Evolutionary conservation across 2,113 vertebrate species (phyloP).

Genomic region (Bos taurus): ARS-UCD2.0 NC_037347.1:65087501-65088000

Average conservation of each 20-base stretch:
- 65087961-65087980: neutral
- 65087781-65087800: rapidly evolving
- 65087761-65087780: neutral
- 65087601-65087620: neutral
- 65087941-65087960: neutral
- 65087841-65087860: neutral
- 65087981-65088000: neutral
- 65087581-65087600: neutral
- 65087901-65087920: neutral
- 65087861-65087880: neutral
- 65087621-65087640: rapidly evolving
- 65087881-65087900: neutral
- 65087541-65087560: neutral
- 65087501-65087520: neutral
- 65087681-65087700: neutral
- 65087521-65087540: neutral
- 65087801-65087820: neutral
- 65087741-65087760: neutral
- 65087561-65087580: neutral
- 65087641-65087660: neutral
- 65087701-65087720: neutral
- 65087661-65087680: neutral
- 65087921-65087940: neutral
- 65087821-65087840: neutral
- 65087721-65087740: neutral